These are phyloP conservation scores for Rhagophthalmus giganteus DNA, from an alignment of 2,888 invertebrate genomes.

Conservation along the genomic window DNA sequence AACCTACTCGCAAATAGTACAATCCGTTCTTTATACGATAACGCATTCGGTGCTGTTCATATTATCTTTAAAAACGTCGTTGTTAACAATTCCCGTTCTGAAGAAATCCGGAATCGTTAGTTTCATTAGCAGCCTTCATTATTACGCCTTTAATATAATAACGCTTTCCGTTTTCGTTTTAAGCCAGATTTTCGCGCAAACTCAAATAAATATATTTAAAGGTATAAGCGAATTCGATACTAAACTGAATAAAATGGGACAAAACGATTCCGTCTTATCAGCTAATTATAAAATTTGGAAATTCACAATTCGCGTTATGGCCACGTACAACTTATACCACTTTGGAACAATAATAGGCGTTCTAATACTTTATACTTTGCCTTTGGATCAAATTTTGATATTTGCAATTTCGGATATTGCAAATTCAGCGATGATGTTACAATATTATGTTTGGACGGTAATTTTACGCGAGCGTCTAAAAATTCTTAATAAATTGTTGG, in stretches of 20 bases:
- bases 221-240: background rate
- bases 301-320: background rate
- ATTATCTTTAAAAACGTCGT: too few relatives aligned
- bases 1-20: background rate
- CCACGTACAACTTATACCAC: background rate
- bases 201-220: background rate
- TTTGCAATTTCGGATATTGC: background rate
- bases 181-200: background rate
- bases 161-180: background rate
- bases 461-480: slow-evolving; percentile 6
- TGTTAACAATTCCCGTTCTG: too few relatives aligned
- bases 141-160: background rate
- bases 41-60: too few relatives aligned
- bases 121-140: background rate
- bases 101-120: background rate
- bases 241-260: background rate
- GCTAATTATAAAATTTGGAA: background rate
- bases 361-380: background rate
- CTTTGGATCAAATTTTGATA: background rate
- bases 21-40: background rate
- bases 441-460: slow-evolving; percentile 2
- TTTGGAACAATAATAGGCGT: background rate
- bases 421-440: background rate
- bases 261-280: background rate
- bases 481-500: slow-evolving; percentile 2